Base-by-base conservation (phyloP, 1,140 invertebrate genomes). In the Sinella curviseta region DNA sequence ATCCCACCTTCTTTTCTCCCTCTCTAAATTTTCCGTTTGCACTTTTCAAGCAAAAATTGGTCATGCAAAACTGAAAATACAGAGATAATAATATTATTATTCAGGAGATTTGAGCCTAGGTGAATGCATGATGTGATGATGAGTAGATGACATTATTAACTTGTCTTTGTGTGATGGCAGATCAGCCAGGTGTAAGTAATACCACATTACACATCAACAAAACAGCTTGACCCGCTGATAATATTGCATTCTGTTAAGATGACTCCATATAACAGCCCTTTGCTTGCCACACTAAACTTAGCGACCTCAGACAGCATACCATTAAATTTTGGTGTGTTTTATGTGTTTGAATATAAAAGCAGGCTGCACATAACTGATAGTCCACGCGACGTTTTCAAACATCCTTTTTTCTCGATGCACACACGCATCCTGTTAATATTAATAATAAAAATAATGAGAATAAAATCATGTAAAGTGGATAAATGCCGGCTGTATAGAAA, bases 21-120 rank as follows among this genome's bases (percentile, higher is more conserved):
- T 20, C 39, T 48, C 39, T 20, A 48, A 12, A 8, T 20, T 48
- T 20, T 12, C 20, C 39, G 8, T 48, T 48, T 12, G 20, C 39
- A 48, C 57, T 17, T 26, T 60, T 60, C 57, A 60, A 60, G 57
- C 8, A 60, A 60, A 48, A 60, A 60, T 60, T 60, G 57, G 24
- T 60, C 57, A 60, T 60, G 57, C 57, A 60, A 60, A n/a, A n/a
- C 24, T 8, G 4, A 26, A 60, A n/a, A 60, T 60, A 60, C 24
- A 60, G 57, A 16, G 20, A 12, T 48, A 12, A 48, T 8, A 20
- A 12, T 48, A 12, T 48, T 48, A 12, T 48, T 60, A 4, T 60
- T 60, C 24, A 4, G 24, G 57, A 60, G 24, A n/a, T 17, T 17
- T 60, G 24, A n/a, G 57, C 39, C 20, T 20, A 48, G 39, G 39